Evolutionary conservation across 2,888 invertebrate genomes (phyloP).

Genomic region (Phengaris arion): DNA sequence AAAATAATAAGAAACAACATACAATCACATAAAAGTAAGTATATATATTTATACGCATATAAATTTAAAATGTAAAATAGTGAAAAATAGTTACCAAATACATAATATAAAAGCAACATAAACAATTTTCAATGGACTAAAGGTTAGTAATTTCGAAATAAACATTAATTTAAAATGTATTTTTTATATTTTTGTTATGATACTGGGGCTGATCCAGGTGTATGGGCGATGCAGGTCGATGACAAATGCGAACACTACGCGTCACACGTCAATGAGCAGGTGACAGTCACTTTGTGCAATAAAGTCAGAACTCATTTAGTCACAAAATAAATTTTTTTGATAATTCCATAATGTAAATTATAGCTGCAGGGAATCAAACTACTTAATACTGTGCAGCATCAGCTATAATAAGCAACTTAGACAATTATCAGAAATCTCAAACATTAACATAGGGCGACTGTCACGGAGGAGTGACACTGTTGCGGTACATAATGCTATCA

Average conservation of each 20-base stretch:
- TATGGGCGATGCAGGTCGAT: not conserved
- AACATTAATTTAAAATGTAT: conserved; percentile 13
- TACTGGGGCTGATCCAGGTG: conserved; percentile 16
- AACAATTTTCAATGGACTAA: not conserved
- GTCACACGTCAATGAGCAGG: not conserved
- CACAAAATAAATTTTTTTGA: not conserved
- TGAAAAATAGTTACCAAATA: not conserved
- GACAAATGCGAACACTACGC: not conserved
- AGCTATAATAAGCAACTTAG: not conserved
- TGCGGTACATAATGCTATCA: not conserved
- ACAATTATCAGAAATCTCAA: not conserved
- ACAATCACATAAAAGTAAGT: conserved; percentile 3
- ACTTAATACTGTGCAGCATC: not conserved
- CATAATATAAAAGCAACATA: not conserved
- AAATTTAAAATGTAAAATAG: not conserved
- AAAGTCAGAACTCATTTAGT: not conserved
- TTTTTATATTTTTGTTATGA: not conserved
- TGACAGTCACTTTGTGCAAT: conserved; percentile 18
- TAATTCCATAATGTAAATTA: not conserved
- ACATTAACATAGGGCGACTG: not conserved
- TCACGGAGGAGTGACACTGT: not conserved
- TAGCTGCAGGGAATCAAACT: not conserved
- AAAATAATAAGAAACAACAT: not conserved
- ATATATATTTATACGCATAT: too few species aligned
- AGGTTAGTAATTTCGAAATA: not conserved